Evolutionary conservation across 2,113 vertebrate species (phyloP).

Genomic region (Calidris pygmaea): DNA sequence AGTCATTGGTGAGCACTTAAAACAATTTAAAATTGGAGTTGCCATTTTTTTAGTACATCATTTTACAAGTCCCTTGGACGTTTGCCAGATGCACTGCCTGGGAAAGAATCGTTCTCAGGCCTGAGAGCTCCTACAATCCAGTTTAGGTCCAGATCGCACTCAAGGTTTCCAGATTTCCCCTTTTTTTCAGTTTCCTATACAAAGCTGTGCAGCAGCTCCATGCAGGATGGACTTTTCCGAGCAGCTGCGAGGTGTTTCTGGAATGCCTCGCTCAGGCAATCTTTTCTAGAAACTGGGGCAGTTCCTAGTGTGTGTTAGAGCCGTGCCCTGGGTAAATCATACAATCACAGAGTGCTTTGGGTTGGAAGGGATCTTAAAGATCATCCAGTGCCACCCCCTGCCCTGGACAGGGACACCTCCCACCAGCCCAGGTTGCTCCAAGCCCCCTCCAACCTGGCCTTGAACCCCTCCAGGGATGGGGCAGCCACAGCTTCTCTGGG

Average conservation of each 20-base stretch:
- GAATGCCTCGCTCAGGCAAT: accelerated
- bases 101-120: neutral
- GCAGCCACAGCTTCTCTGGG: too few species aligned
- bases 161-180: neutral
- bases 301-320: accelerated
- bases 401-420: too few species aligned
- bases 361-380: too few species aligned
- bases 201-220: neutral
- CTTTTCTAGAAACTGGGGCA: neutral
- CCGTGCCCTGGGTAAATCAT: neutral
- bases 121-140: neutral
- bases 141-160: neutral
- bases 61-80: neutral
- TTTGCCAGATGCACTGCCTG: neutral
- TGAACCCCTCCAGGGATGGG: too few species aligned
- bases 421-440: too few species aligned
- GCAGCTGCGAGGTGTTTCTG: neutral
- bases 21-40: neutral
- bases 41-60: neutral
- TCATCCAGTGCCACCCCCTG: too few species aligned
- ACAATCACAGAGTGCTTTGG: neutral
- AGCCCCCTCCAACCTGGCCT: too few species aligned
- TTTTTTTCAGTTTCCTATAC: neutral
- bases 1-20: neutral
- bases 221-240: neutral